Percentiles rank a stretch among this genome's conserved stretches.
phyloP scores from a whole-genome alignment of 2,113 vertebrate genomes.

The Rhinogobius similis region DNA sequence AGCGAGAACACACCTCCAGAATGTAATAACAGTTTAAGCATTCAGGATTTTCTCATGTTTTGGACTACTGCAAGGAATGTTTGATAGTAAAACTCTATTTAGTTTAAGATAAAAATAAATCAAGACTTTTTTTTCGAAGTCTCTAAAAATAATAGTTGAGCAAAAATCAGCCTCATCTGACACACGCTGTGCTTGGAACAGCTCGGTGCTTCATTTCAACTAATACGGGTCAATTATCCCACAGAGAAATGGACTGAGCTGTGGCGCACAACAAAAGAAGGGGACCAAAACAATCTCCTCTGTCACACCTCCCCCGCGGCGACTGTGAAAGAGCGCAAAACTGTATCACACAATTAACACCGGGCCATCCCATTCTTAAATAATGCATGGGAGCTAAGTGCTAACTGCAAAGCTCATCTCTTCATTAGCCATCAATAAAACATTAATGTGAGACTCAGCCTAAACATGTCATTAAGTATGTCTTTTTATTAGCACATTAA shows the following conservation, averaged over 20 bases:
- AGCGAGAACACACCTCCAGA: no score
- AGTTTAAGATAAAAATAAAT: no score
- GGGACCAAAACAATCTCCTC: conserved; percentile 13
- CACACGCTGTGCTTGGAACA: not conserved
- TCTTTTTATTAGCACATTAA: conserved; percentile 47
- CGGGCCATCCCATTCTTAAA: conserved; percentile 31
- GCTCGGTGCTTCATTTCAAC: not conserved
- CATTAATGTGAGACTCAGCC: conserved; percentile 40
- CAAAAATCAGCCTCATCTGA: not conserved
- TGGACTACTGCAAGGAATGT: no score
- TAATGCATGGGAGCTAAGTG: conserved; percentile 42
- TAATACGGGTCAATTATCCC: conserved; percentile 21
- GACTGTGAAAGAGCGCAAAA: conserved; percentile 9
- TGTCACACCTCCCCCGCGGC: conserved; percentile 28
- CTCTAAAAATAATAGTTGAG: no score
- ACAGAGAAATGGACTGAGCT: conserved; percentile 13
- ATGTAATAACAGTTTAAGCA: no score
- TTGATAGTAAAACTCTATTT: no score
- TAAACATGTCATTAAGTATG: not conserved
- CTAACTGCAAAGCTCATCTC: conserved; percentile 22
- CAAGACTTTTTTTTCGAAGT: no score
- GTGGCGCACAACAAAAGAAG: conserved; percentile 25
- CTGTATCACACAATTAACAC: conserved; percentile 21
- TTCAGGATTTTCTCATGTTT: no score
- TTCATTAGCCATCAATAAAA: conserved; percentile 44